These are phyloP conservation scores for Leptobrachium leishanense DNA, from an alignment of 2,113 vertebrate species.

Conservation along the genomic window DNA sequence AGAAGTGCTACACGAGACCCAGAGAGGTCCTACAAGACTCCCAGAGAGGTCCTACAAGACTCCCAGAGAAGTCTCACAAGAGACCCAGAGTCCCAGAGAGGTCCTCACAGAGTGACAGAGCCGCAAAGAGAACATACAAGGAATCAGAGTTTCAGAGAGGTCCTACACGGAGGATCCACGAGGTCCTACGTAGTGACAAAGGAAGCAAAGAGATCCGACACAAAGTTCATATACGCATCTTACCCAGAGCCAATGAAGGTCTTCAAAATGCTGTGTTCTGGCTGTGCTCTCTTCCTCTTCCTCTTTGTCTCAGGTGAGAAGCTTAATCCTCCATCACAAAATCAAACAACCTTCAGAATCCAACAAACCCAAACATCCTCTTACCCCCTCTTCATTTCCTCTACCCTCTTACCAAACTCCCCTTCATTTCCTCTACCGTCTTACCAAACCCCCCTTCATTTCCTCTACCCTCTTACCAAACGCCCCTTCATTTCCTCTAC, in stretches of 20 bases:
- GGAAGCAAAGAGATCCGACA: no score
- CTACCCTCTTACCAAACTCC: neutral
- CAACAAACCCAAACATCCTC: neutral
- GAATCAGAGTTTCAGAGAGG: no score
- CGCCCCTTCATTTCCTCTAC: neutral
- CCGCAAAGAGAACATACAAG: no score
- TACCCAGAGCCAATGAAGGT: fast-evolving
- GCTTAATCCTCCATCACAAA: no score
- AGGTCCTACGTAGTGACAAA: no score
- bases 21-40: no score
- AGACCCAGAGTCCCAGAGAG: neutral
- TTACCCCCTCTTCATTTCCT: neutral
- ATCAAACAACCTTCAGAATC: neutral
- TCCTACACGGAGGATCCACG: no score
- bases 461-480: no score
- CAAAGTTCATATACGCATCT: neutral
- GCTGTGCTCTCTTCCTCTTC: neutral
- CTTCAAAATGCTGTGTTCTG: neutral
- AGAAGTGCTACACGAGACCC: no score
- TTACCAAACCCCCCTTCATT: neutral
- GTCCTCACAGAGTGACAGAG: no score
- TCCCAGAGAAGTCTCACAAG: no score
- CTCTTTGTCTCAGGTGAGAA: neutral
- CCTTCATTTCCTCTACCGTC: neutral
- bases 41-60: no score